Percentiles rank a stretch among this genome's conserved stretches.
phyloP scores from a whole-genome alignment of 2,888 invertebrate genomes.

The Mesochorus sp. region DNA sequence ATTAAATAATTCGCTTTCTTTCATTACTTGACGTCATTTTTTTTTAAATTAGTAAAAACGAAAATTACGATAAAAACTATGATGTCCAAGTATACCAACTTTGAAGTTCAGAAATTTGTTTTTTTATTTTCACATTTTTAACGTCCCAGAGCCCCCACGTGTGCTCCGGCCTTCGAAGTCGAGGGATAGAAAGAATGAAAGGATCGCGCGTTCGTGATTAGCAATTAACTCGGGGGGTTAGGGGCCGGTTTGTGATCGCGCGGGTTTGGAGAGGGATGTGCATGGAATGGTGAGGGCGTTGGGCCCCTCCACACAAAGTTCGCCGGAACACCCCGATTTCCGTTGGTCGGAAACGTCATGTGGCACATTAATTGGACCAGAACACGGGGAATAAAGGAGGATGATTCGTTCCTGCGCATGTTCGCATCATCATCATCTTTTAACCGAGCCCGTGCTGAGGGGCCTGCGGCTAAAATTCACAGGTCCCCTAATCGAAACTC shows the following conservation, averaged over 20 bases:
- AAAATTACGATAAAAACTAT: too few relatives aligned
- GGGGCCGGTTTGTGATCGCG: slow-evolving; percentile 18
- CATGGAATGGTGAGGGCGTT: slow-evolving; percentile 20
- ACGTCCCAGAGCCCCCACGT: not conserved
- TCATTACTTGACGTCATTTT: too few relatives aligned
- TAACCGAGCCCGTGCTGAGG: slow-evolving; percentile 49
- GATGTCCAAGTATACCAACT: too few relatives aligned
- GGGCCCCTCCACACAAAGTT: slow-evolving; percentile 31
- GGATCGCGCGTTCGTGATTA: slow-evolving; percentile 65
- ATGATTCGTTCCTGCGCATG: slow-evolving; percentile 72
- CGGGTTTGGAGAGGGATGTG: slow-evolving; percentile 22
- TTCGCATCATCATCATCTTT: slow-evolving; percentile 59
- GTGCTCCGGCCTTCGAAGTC: not conserved
- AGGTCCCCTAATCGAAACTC: not conserved
- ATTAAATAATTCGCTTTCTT: too few relatives aligned
- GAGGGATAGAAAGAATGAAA: slow-evolving; percentile 14
- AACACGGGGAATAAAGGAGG: slow-evolving; percentile 73
- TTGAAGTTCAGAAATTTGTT: too few relatives aligned
- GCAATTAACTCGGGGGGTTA: slow-evolving; percentile 74
- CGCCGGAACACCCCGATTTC: slow-evolving; percentile 70
- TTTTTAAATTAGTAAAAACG: too few relatives aligned
- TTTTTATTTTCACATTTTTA: not conserved
- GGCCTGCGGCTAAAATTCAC: not conserved
- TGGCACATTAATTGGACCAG: slow-evolving; percentile 79
- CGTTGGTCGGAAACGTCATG: slow-evolving; percentile 79